Base-by-base conservation (phyloP, 2,113 vertebrate genomes). In the Colinus virginianus region DNA sequence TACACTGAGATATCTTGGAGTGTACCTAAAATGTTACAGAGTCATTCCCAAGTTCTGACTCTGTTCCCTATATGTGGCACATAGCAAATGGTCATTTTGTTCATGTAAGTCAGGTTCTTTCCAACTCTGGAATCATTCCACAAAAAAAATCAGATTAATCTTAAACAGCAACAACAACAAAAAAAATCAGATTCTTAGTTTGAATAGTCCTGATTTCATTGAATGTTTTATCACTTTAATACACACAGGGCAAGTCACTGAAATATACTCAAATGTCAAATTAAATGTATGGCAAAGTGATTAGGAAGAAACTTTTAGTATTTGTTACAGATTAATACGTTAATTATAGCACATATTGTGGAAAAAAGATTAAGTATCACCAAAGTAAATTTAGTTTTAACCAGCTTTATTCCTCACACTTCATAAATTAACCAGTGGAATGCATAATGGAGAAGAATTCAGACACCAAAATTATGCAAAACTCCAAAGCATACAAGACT, bases 321-420 rank as follows among this genome's bases (percentile, higher is more conserved):
- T 97, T 97, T 95, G 77, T 93, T 95, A 95, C 87, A 97, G 95
- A 96, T 97, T 94, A 97, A 93, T 96, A 97, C 96, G 94, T 95
- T 97, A 96, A 97, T 97, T 97, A 95, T 16, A 55, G 84, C 55
- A 90, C 69, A 30, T 82, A 90, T 90, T 94, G 86, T 92, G 38
- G 36, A 42, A 93, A 89, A 88, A 92, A 97, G 91, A 97, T 97
- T 95, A 97, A 97, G 84, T 72, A 93, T 87, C 92, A 93, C 91
- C 92, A 95, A 96, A 95, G 90, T 90, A 96, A 97, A 96, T 96
- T 96, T 96, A 96, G 97, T 97, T 97, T 96, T 95, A 93, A 95
- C 84, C 86, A 92, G 90, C 88, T 97, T 96, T 96, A 87, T 79
- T 87, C 88, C 90, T 96, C 74, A 56, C 91, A 95, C 91, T 95